Conservation (phyloP, 1,140 invertebrate genomes). For the Panulirus ornatus region DNA sequence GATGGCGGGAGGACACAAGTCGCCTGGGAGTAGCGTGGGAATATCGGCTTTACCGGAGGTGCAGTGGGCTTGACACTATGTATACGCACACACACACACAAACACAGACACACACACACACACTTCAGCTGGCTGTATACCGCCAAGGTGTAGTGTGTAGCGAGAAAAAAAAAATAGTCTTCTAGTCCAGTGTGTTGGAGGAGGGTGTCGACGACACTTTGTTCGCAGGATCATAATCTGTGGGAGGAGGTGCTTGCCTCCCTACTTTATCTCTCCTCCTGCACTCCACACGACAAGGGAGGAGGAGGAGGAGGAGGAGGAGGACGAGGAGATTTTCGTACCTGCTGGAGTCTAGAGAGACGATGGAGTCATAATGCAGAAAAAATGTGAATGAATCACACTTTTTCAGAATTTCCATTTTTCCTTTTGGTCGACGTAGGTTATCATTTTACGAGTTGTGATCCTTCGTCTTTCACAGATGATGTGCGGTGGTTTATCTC, state of each 20-base stretch:
- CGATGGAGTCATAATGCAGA: neutral
- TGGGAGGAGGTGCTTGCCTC: neutral
- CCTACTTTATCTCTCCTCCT: neutral
- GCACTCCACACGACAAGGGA: neutral
- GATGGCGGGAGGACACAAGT: neutral
- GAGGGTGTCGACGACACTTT: neutral
- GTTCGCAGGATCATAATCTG: neutral
- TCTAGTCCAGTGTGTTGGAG: neutral
- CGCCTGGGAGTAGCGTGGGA: neutral
- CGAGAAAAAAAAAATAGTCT: too few relatives aligned
- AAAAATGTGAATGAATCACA: too few relatives aligned
- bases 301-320: too few relatives aligned
- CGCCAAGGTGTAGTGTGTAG: neutral
- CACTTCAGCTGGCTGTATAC: neutral
- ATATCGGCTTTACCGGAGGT: neutral
- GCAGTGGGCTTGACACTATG: neutral
- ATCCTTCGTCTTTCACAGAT: too few relatives aligned
- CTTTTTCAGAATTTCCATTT: too few relatives aligned
- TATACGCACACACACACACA: too few relatives aligned
- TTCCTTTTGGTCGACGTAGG: too few relatives aligned
- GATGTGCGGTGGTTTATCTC: too few relatives aligned
- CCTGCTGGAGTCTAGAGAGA: neutral
- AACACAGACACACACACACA: too few relatives aligned
- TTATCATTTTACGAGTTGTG: too few relatives aligned
- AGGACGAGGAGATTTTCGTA: too few relatives aligned